phyloP scores from a whole-genome alignment of 2,797 vertebrate genomes.

The Chanos chanos region DNA sequence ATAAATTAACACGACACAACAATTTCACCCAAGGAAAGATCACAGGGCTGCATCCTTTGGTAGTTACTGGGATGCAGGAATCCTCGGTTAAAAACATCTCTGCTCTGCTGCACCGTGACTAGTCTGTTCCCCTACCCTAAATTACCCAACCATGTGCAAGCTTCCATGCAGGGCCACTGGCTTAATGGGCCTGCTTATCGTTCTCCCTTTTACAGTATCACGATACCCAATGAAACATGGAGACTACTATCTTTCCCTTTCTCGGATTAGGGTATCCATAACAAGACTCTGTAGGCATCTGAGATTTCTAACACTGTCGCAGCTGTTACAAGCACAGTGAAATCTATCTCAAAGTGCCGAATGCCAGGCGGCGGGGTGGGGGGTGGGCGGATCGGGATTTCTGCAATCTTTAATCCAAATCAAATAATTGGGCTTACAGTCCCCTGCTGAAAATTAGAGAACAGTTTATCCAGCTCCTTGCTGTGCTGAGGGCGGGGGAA shows the following conservation, averaged over 20 bases:
- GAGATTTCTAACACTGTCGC: constrained; percentile 37
- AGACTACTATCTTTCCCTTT: background rate
- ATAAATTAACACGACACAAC: too few species aligned
- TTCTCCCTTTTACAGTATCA: background rate
- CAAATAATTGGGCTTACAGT: constrained; percentile 53
- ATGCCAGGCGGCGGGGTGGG: too few species aligned
- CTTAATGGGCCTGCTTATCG: too few species aligned
- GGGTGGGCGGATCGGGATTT: too few species aligned
- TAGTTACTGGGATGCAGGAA: too few species aligned
- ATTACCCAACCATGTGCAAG: too few species aligned
- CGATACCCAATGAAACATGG: background rate
- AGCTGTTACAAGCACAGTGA: constrained; percentile 32
- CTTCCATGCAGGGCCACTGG: too few species aligned
- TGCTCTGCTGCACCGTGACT: background rate
- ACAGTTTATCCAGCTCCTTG: constrained; percentile 55
- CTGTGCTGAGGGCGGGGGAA: constrained; percentile 37
- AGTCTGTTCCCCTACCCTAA: too few species aligned
- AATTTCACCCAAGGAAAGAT: too few species aligned
- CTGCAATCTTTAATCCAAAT: constrained; percentile 57
- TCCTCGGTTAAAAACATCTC: too few species aligned
- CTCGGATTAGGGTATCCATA: background rate
- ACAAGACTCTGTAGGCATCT: constrained; percentile 15
- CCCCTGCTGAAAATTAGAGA: constrained; percentile 40
- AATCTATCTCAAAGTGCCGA: constrained; percentile 30
- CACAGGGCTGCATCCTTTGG: too few species aligned